A percentile compares a stretch with the other conserved stretches of the same genome.
Evolutionary conservation across 1,140 invertebrate species (phyloP).

Genomic region (Euura saliciscinereae): DNA sequence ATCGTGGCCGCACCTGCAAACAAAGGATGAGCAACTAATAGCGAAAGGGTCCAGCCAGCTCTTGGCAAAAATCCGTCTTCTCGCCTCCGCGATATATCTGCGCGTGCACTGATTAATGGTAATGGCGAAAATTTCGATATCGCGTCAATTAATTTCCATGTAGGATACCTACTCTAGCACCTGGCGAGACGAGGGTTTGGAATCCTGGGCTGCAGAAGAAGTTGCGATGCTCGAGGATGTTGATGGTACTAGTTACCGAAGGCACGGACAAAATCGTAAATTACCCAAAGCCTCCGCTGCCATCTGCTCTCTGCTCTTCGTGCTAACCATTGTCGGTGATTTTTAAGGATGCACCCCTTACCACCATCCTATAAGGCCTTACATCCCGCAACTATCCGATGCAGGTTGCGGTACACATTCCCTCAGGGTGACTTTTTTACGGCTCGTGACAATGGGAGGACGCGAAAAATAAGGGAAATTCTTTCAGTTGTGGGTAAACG

Average conservation of each 20-base stretch:
- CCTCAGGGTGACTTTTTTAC: neutral
- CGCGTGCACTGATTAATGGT: neutral
- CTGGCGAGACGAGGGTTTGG: no score
- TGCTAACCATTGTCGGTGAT: conserved; percentile 14
- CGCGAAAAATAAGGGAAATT: neutral
- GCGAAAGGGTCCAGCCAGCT: no score
- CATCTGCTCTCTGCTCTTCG: conserved; percentile 13
- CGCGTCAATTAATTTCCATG: neutral
- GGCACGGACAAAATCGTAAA: conserved; percentile 33
- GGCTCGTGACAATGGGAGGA: neutral
- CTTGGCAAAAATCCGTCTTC: no score
- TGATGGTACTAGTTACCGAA: neutral
- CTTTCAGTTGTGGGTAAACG: neutral
- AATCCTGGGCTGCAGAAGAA: no score
- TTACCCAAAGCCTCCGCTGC: conserved; percentile 29
- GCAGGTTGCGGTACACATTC: neutral
- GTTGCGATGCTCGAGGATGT: no score
- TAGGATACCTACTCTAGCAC: no score
- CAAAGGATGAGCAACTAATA: neutral
- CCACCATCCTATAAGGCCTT: conserved; percentile 13
- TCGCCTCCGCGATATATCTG: no score
- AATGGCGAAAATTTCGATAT: neutral
- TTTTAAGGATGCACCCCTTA: neutral
- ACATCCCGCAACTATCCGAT: conserved; percentile 3
- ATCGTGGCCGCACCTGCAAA: no score